Conservation (phyloP, 2,888 invertebrate genomes). For the Cacoxenus indagator region DNA sequence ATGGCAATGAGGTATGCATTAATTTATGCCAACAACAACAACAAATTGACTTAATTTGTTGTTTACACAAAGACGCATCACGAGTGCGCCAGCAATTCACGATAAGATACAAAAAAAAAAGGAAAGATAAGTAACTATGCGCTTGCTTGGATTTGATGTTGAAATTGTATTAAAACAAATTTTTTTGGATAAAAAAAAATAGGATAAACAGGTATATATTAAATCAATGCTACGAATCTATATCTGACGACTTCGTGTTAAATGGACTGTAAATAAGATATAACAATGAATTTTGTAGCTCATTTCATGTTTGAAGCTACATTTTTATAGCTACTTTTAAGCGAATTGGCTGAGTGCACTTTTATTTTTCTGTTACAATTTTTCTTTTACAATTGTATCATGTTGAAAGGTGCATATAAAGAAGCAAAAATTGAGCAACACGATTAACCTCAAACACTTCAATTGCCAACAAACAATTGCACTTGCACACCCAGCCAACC, state of each 20-base stretch:
- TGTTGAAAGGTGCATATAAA: not conserved
- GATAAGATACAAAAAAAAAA: not conserved
- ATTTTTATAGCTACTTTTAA: not conserved
- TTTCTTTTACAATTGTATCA: constrained; percentile 20
- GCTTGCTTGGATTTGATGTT: not conserved
- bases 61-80: constrained; percentile 30
- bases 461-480: constrained; percentile 8
- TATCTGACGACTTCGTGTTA: no score
- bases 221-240: no score
- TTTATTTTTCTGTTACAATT: not conserved
- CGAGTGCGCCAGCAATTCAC: not conserved
- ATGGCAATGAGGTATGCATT: constrained; percentile 38
- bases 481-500: not conserved
- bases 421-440: not conserved
- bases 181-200: no score
- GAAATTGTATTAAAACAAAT: no score
- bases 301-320: no score
- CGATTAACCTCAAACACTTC: constrained; percentile 9
- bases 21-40: constrained; percentile 47
- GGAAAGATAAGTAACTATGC: not conserved
- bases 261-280: no score
- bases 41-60: constrained; percentile 52
- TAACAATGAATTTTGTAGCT: no score
- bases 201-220: no score
- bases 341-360: not conserved